Conservation (phyloP, 2,888 invertebrate genomes). For the Agonopterix subpropinquella region DNA sequence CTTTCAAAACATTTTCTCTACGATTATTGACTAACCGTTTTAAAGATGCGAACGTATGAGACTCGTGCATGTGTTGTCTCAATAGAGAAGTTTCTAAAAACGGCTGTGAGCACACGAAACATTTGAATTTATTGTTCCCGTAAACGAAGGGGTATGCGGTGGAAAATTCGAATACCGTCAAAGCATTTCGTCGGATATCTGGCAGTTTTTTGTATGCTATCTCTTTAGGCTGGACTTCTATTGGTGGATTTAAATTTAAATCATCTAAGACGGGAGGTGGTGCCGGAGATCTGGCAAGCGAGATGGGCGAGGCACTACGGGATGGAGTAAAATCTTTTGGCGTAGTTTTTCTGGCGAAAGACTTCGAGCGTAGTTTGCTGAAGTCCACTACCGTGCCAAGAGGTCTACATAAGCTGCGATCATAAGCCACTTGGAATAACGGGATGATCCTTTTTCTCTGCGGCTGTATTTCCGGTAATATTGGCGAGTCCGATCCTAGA, state of each 20-base stretch:
- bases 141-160: conserved; percentile 64
- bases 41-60: conserved; percentile 47
- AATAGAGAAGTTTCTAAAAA: conserved; percentile 49
- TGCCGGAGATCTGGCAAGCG: conserved; percentile 16
- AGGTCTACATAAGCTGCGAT: conserved; percentile 61
- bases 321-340: conserved; percentile 26
- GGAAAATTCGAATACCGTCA: conserved; percentile 58
- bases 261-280: neutral
- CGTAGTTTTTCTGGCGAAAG: conserved; percentile 11
- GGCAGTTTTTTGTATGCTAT: conserved; percentile 26
- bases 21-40: conserved; percentile 58
- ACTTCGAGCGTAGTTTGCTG: conserved; percentile 31
- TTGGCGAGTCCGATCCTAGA: conserved; percentile 53
- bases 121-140: conserved; percentile 64
- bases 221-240: conserved; percentile 10
- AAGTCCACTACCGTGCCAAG: conserved; percentile 58
- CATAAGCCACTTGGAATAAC: conserved; percentile 66
- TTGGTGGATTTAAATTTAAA: neutral
- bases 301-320: conserved; percentile 47
- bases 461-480: conserved; percentile 21
- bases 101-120: conserved; percentile 59
- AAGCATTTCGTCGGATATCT: conserved; percentile 52
- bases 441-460: conserved; percentile 48
- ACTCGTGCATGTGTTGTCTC: conserved; percentile 50
- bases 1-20: conserved; percentile 57